phyloP scores from a whole-genome alignment of 2,888 invertebrate genomes.

The Dynastes tityus region DNA sequence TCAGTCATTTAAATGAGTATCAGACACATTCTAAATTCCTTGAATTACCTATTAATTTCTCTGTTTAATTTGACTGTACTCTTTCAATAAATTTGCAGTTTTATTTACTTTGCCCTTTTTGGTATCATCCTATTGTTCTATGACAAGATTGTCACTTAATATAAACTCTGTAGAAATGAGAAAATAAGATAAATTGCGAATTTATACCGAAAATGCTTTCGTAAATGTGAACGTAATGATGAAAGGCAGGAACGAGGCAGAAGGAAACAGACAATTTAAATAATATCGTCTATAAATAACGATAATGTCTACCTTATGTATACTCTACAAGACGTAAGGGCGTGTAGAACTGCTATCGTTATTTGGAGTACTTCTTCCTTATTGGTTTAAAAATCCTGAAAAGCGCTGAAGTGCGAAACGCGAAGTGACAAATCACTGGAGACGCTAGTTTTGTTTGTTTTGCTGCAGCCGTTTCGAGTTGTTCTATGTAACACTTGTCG shows the following conservation, averaged over 20 bases:
- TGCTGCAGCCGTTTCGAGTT: constrained; percentile 34
- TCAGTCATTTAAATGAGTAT: no score
- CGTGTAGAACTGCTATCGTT: constrained; percentile 17
- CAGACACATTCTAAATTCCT: no score
- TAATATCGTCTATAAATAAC: not conserved
- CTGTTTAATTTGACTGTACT: no score
- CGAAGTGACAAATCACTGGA: constrained; percentile 43
- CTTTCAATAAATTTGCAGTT: no score
- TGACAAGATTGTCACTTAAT: no score
- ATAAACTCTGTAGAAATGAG: not conserved
- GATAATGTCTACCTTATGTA: not conserved
- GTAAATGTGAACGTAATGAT: not conserved
- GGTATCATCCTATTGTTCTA: no score
- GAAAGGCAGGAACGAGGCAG: not conserved
- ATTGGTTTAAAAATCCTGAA: constrained; percentile 34
- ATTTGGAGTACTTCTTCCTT: constrained; percentile 22
- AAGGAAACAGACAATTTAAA: not conserved
- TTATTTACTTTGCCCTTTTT: no score
- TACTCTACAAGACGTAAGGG: constrained; percentile 12
- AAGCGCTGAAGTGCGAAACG: constrained; percentile 35
- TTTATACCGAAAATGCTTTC: not conserved
- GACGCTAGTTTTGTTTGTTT: constrained; percentile 44
- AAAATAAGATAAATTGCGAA: not conserved
- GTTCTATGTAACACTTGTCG: constrained; percentile 43
- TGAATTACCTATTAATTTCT: no score